Conservation (phyloP, 2,797 vertebrate genomes). For the Enoplosus armatus region DNA sequence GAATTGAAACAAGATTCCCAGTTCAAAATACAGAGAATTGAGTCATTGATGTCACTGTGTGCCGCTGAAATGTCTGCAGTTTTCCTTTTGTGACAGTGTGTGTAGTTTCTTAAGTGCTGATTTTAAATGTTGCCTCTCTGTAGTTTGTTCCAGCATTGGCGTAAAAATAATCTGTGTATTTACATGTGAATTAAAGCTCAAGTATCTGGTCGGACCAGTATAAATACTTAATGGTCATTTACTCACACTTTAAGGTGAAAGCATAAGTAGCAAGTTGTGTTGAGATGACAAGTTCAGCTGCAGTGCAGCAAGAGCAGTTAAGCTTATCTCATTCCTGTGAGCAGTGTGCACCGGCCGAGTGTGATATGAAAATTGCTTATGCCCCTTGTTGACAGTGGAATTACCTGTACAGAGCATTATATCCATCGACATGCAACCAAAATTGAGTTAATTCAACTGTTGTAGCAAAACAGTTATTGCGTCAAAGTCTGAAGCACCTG, state of each 20-base stretch:
- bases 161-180: neutral
- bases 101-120: neutral
- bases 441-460: conserved; percentile 42
- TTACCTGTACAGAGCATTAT: conserved; percentile 63
- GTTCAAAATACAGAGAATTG: conserved; percentile 5
- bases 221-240: conserved; percentile 22
- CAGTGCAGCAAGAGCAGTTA: conserved; percentile 39
- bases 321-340: conserved; percentile 27
- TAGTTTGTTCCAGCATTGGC: neutral
- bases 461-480: conserved; percentile 41
- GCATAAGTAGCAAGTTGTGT: conserved; percentile 23
- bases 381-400: conserved; percentile 68
- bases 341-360: conserved; percentile 26
- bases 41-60: neutral
- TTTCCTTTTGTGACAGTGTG: conserved; percentile 20
- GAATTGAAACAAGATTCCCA: neutral
- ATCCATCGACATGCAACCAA: conserved; percentile 59
- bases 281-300: conserved; percentile 50
- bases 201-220: neutral
- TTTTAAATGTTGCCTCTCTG: neutral
- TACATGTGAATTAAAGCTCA: conserved; percentile 16
- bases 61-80: conserved; percentile 6
- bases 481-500: conserved; percentile 43
- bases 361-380: conserved; percentile 64
- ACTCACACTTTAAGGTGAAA: conserved; percentile 16